Evolutionary conservation across 2,113 vertebrate genomes (phyloP), one percentile per base, ranked within the genome.

Genomic region (Fulica atra): DNA sequence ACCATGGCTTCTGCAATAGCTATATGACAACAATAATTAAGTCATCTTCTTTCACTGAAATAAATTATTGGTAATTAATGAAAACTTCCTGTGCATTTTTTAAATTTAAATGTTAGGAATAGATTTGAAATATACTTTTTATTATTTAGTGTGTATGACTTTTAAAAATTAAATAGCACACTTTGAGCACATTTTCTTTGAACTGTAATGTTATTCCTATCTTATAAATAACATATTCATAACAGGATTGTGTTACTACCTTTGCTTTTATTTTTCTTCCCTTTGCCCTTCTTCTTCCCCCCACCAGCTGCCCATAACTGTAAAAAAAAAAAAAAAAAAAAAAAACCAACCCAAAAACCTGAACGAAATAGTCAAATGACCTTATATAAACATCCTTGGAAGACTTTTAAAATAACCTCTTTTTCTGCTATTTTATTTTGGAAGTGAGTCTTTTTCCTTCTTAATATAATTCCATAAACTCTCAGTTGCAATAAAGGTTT

Each of bases 351-450:
- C n/a, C n/a, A 29, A 81, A 61, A 53, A 46, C 4, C 11, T 53
- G 33, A 74, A 36, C 5, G 26, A 14, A 83, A 36, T 40, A 46
- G 15, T 59, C 15, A 81, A 79, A 72, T 48, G 54, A 29, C 6
- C 16, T 74, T 35, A 16, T 11, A 50, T 24, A 56, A 57, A 72
- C 25, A 48, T 84, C 4, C 78, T 59, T 50, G 64, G n/a, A 89
- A 70, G 15, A 80, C 46, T 57, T 81, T 71, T 42, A 61, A 93
- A 87, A 69, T 17, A 53, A 50, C 15, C 5, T 59, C 4, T 35
- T 89, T 78, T 69, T 31, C 66, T 82, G 23, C 10, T 80, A 10
- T 70, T 91, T 92, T 73, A 88, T 78, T 94, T 95, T 95, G 85
- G 85, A 94, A 94, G 31, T 56, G 17, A 86, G 44, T 36, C 78